A percentile compares a stretch with the other conserved stretches of the same genome.
Evolutionary conservation across 2,888 invertebrate genomes (phyloP).

Genomic region (Spicauda simplicius): DNA sequence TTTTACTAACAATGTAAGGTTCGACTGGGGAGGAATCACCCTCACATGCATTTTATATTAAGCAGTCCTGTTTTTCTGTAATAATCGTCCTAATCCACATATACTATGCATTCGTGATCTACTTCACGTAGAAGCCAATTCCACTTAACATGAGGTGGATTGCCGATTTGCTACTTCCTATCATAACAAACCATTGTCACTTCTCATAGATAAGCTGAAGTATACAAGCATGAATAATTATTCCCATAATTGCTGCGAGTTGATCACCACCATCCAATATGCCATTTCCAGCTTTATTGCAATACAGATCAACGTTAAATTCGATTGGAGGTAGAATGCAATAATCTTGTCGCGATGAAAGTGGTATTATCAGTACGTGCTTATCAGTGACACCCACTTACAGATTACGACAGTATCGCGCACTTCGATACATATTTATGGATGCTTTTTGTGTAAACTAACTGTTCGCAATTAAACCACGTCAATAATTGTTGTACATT

Average conservation of each 20-base stretch:
- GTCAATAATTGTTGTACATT: constrained; percentile 2
- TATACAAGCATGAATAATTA: constrained; percentile 5
- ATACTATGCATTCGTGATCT: not conserved
- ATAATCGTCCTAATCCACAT: no score
- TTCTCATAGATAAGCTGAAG: constrained; percentile 5
- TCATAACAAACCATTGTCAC: not conserved
- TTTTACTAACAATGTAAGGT: no score
- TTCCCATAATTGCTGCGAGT: constrained; percentile 26
- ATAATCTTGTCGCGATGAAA: constrained; percentile 35
- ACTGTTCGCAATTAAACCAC: not conserved
- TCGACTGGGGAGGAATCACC: no score
- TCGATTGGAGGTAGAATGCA: constrained; percentile 14
- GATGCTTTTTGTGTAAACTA: constrained; percentile 17
- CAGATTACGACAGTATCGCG: constrained; percentile 31
- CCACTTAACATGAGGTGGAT: not conserved
- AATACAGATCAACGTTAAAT: not conserved
- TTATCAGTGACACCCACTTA: constrained; percentile 35
- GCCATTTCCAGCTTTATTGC: constrained; percentile 7
- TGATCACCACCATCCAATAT: not conserved
- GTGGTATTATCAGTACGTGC: constrained; percentile 22
- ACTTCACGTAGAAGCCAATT: not conserved
- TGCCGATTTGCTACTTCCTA: not conserved
- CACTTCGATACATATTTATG: constrained; percentile 24
- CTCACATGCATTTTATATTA: no score
- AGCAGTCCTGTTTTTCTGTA: no score